Evolutionary conservation across 1,140 invertebrate genomes (phyloP).

Genomic region (Nephotettix cincticeps): DNA sequence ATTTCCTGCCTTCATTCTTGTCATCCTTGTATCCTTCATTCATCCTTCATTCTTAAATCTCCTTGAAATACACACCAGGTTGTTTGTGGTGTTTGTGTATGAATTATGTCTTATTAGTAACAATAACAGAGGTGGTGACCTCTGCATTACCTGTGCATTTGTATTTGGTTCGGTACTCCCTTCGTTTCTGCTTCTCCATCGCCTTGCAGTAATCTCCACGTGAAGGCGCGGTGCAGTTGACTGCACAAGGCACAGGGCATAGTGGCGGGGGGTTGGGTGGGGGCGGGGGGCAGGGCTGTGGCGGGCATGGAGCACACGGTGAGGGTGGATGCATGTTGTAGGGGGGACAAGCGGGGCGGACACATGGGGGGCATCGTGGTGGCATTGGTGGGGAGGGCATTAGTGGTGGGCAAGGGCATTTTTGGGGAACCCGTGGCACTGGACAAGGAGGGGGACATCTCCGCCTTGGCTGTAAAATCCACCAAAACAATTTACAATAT

Average conservation of each 20-base stretch:
- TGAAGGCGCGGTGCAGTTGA: not conserved
- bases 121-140: too few relatives aligned
- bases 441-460: not conserved
- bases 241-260: not conserved
- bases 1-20: too few relatives aligned
- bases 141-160: slow-evolving; percentile 3
- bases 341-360: not conserved
- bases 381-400: not conserved
- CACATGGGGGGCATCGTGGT: not conserved
- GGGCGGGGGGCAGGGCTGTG: not conserved
- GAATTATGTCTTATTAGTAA: too few relatives aligned
- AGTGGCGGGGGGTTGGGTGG: not conserved
- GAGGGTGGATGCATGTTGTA: not conserved
- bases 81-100: too few relatives aligned
- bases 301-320: not conserved
- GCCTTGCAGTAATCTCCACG: not conserved
- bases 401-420: not conserved
- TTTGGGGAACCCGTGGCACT: not conserved
- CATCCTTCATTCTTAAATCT: too few relatives aligned
- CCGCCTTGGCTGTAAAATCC: not conserved
- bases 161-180: slow-evolving; percentile 6
- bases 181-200: not conserved
- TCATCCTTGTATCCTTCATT: too few relatives aligned
- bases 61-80: too few relatives aligned
- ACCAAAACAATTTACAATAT: too few relatives aligned